These are phyloP conservation scores for Stercorarius parasiticus DNA, from an alignment of 2,113 vertebrate genomes.

Conservation along the genomic window DNA sequence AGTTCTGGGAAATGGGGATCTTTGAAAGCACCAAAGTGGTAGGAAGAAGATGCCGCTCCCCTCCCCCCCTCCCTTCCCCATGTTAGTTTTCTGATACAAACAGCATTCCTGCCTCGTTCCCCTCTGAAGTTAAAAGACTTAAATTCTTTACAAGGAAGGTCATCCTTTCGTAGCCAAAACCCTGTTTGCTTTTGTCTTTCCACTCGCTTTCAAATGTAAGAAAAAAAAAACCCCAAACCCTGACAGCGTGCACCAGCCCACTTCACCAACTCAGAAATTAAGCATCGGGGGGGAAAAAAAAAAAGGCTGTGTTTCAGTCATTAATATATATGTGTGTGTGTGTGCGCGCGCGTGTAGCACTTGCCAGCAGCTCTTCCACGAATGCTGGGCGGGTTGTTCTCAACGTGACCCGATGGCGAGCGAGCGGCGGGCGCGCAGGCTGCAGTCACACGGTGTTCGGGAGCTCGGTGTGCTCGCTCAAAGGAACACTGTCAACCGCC, in stretches of 20 bases:
- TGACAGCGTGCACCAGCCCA: constrained; percentile 49
- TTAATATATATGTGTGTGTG: background rate
- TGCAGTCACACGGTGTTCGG: constrained; percentile 40
- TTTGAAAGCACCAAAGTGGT: constrained; percentile 5
- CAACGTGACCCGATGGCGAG: constrained; percentile 7
- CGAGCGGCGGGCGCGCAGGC: background rate
- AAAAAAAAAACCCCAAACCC: background rate
- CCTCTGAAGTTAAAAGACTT: constrained; percentile 73
- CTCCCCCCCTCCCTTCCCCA: constrained; percentile 26
- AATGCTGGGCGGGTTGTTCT: constrained; percentile 28
- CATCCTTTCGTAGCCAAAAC: constrained; percentile 77
- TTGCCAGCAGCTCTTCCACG: constrained; percentile 59
- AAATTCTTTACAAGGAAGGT: constrained; percentile 81
- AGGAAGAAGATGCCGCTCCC: constrained; percentile 21
- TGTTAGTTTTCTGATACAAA: constrained; percentile 69
- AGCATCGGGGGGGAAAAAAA: background rate
- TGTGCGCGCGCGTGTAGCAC: background rate
- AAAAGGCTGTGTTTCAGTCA: constrained; percentile 20
- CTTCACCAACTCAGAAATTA: constrained; percentile 64
- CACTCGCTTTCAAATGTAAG: constrained; percentile 70
- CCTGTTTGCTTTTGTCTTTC: constrained; percentile 78
- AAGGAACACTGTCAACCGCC: constrained; percentile 65
- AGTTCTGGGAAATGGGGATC: constrained; percentile 23
- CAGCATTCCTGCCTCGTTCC: constrained; percentile 69
- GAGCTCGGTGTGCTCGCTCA: constrained; percentile 50